A percentile compares a stretch with the other conserved stretches of the same genome.
Evolutionary conservation across 1,140 invertebrate genomes (phyloP).

Genomic region (Copidosoma floridanum): DNA sequence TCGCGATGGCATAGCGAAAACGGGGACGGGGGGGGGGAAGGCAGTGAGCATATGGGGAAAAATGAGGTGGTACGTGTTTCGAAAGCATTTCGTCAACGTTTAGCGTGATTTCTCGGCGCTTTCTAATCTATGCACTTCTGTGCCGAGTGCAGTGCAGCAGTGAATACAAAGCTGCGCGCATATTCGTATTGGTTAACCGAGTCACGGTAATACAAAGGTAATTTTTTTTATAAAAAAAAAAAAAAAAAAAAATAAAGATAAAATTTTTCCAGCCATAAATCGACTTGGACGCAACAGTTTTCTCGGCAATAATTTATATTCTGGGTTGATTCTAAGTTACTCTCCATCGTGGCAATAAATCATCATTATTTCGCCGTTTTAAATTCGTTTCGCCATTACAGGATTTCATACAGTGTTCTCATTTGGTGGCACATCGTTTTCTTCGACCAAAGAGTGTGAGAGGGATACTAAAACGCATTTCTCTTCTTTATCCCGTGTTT

Average conservation of each 20-base stretch:
- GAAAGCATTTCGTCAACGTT: conserved; percentile 18
- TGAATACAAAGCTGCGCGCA: conserved; percentile 2
- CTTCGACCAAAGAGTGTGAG: not conserved
- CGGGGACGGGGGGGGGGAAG: no score
- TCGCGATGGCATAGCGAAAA: no score
- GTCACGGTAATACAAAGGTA: no score
- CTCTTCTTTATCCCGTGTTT: no score
- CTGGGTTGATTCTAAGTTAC: not conserved
- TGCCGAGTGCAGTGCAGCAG: conserved; percentile 1
- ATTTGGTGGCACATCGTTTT: not conserved
- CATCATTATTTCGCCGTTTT: conserved; percentile 16
- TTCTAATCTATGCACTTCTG: conserved; percentile 24
- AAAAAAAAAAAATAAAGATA: no score
- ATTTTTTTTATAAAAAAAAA: no score
- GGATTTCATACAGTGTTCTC: not conserved
- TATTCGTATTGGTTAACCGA: no score
- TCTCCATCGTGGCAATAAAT: conserved; percentile 9
- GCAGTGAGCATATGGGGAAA: conserved; percentile 2
- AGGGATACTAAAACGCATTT: not conserved
- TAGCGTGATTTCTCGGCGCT: conserved; percentile 10
- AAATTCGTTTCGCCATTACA: conserved; percentile 15
- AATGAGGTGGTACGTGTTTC: conserved; percentile 12
- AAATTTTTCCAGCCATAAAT: no score
- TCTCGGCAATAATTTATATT: not conserved
- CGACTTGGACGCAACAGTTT: not conserved